phyloP scores from a whole-genome alignment of 1,140 invertebrate genomes.

The Pseudomyrmex sp. region DNA sequence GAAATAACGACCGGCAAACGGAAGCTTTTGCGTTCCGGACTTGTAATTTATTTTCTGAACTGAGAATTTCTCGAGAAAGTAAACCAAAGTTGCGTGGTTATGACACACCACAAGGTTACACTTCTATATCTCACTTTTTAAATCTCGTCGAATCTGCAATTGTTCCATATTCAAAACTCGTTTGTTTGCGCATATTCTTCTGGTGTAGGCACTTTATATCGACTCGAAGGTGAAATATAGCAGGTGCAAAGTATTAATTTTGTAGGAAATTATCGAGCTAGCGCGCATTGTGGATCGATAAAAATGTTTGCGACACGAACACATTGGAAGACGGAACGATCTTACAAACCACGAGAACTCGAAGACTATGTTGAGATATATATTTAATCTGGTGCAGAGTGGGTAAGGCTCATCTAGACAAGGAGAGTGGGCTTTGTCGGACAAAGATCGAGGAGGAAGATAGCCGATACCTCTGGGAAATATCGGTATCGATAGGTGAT shows the following conservation, averaged over 20 bases:
- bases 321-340: slow-evolving; percentile 2
- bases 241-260: slow-evolving; percentile 58
- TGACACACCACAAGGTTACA: neutral
- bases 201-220: neutral
- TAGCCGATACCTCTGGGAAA: slow-evolving; percentile 82
- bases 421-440: slow-evolving; percentile 73
- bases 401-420: slow-evolving; percentile 75
- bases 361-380: slow-evolving; percentile 70
- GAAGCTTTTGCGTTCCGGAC: neutral
- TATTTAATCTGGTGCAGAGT: slow-evolving; percentile 78
- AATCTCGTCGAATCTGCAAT: no score
- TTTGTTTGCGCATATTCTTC: neutral
- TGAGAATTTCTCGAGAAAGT: neutral
- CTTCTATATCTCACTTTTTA: no score
- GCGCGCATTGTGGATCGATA: slow-evolving; percentile 3
- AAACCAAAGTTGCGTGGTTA: neutral
- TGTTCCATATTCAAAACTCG: neutral
- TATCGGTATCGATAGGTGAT: slow-evolving; percentile 82
- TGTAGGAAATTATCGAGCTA: slow-evolving; percentile 55
- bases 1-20: neutral
- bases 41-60: neutral
- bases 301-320: slow-evolving; percentile 18
- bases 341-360: neutral
- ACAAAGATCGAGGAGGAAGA: slow-evolving; percentile 71
- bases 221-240: slow-evolving; percentile 8